Evolutionary conservation across 2,797 vertebrate genomes (phyloP).

Genomic region (Hapalemur alaotrensis): DNA sequence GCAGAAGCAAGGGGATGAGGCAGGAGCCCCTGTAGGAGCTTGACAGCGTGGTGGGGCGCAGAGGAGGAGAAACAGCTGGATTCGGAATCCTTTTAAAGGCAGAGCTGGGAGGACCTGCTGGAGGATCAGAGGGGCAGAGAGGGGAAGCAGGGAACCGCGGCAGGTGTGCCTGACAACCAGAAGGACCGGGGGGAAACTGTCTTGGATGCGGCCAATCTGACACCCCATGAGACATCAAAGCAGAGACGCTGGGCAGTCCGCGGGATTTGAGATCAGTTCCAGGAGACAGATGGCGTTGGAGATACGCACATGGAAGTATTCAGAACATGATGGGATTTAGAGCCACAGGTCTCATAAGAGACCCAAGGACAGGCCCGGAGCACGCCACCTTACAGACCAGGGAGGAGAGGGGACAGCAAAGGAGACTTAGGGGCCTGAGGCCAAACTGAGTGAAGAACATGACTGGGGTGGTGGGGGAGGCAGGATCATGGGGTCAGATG

Average conservation of each 20-base stretch:
- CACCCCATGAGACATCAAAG: accelerated
- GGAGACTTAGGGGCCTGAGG: neutral
- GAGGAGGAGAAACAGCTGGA: accelerated
- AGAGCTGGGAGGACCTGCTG: neutral
- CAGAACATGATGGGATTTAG: neutral
- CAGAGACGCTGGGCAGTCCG: accelerated
- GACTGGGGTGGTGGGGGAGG: neutral
- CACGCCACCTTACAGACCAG: accelerated
- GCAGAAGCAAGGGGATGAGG: neutral
- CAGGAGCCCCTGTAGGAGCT: neutral
- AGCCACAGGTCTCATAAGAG: neutral
- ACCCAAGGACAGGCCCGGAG: neutral
- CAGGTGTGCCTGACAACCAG: accelerated
- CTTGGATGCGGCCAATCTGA: accelerated
- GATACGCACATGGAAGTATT: neutral
- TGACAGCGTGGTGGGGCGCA: no score
- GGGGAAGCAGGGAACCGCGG: neutral
- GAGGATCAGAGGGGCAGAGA: no score
- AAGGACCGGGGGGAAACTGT: accelerated
- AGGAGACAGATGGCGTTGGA: neutral
- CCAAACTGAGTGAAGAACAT: neutral
- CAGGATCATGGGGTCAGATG: neutral
- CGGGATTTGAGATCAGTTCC: neutral
- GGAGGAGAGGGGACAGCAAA: neutral
- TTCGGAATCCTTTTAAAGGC: neutral